Base-by-base conservation (phyloP, 2,888 invertebrate species). In the Stenolophus ochropezus region DNA sequence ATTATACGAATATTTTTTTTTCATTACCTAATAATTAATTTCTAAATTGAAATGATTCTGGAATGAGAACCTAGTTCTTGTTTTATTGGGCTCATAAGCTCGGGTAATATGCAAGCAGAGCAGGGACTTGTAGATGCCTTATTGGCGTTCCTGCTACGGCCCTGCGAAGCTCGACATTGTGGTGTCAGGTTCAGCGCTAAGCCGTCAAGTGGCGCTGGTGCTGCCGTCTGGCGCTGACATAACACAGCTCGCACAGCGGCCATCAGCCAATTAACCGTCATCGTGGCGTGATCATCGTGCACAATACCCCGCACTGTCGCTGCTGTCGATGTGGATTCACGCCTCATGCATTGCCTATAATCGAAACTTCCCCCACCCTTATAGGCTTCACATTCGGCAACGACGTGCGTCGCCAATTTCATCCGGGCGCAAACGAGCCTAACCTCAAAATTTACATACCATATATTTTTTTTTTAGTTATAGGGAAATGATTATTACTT, bases 141-240 rank as follows among this genome's bases (percentile, higher is more conserved):
- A 56, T 56, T 11, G 11, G 11, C 1, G 21, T 21, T 56, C 56
- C 18, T 21, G 56, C 56, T 18, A 18, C 18, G 11, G 18, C 6
- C 56, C 21, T 56, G 65, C 33, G 23, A 8, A 25, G 65, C 65
- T 69, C 65, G 61, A 61, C 61, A 33, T 69, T 69, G 65, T 69
- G 65, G 65, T 69, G 65, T 69, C 65, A 69, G 65, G 65, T 69
- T 69, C 65, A 69, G 65, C 65, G 65, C 27, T 69, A 69, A 69
- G 33, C 65, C 65, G 65, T 69, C 65, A 69, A 69, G 65, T 69
- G 65, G 65, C 51, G 84, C 86, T 18, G 82, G 83, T 81, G 88
- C 87, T 8, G 86, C 83, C 51, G 85, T 53, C 56, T 65, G 65
- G 4, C 49, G 84, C 86, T 25, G 65, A 49, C 78, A 65, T 21